These are phyloP conservation scores for Leptinotarsa tumamoca DNA, from an alignment of 2,888 invertebrate genomes.

Conservation along the genomic window DNA sequence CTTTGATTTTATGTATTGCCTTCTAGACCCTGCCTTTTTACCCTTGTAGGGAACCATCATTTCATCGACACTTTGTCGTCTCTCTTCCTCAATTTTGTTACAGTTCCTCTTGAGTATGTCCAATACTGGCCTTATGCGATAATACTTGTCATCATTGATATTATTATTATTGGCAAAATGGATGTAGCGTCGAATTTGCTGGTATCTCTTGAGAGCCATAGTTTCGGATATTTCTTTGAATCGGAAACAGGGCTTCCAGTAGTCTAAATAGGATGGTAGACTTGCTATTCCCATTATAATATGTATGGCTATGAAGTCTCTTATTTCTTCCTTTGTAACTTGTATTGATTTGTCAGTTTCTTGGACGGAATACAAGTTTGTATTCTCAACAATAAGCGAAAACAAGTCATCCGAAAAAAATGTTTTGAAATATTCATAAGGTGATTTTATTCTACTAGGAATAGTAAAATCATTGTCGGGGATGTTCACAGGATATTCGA, in stretches of 20 bases:
- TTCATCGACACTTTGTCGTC: constrained; percentile 36
- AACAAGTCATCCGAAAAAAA: constrained; percentile 9
- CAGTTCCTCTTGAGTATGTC: constrained; percentile 41
- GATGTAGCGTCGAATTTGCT: constrained; percentile 41
- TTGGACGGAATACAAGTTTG: constrained; percentile 9
- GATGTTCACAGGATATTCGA: constrained; percentile 29
- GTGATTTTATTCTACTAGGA: constrained; percentile 24
- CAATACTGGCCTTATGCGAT: constrained; percentile 40
- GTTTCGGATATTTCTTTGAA: constrained; percentile 36
- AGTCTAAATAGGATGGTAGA: constrained; percentile 41
- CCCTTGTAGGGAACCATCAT: constrained; percentile 31
- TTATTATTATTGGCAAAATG: constrained; percentile 44
- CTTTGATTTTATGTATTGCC: constrained; percentile 8
- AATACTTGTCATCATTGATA: constrained; percentile 33
- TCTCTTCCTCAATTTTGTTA: constrained; percentile 36
- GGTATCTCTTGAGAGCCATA: constrained; percentile 47
- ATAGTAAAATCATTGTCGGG: constrained; percentile 24
- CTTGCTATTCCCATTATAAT: constrained; percentile 35
- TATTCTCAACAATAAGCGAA: constrained; percentile 12
- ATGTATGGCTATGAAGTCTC: constrained; percentile 31
- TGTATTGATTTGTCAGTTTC: constrained; percentile 31
- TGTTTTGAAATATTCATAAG: constrained; percentile 22
- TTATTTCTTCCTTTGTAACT: constrained; percentile 19
- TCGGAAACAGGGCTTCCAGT: constrained; percentile 38
- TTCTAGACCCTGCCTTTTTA: constrained; percentile 32